Evolutionary conservation across 2,797 vertebrate species (phyloP).

Genomic region (Crenichthys baileyi): DNA sequence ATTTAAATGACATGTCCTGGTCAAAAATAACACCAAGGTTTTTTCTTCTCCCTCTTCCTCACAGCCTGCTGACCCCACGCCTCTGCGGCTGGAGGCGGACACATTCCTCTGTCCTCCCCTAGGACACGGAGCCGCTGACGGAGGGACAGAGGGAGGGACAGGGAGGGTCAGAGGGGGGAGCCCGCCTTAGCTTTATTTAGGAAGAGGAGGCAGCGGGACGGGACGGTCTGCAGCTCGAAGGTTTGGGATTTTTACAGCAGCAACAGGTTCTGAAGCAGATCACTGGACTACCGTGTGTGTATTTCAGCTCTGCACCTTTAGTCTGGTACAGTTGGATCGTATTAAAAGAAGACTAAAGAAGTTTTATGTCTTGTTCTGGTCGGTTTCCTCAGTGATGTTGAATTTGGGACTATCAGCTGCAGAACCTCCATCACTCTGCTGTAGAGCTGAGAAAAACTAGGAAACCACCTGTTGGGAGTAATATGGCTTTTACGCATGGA

Average conservation of each 20-base stretch:
- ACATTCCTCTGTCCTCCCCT: conserved; percentile 70
- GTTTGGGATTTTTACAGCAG: background rate
- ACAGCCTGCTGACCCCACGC: conserved; percentile 55
- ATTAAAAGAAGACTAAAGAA: no score
- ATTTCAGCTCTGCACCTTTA: background rate
- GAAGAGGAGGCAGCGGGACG: conserved; percentile 20
- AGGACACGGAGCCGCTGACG: conserved; percentile 49
- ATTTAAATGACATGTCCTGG: no score
- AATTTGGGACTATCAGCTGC: conserved; percentile 55
- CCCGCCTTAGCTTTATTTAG: conserved; percentile 41
- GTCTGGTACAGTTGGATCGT: background rate
- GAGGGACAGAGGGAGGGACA: conserved; percentile 6
- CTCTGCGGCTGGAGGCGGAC: conserved; percentile 62
- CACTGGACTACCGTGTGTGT: background rate
- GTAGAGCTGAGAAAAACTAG: conserved; percentile 42
- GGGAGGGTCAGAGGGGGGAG: background rate
- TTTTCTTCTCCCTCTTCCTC: conserved; percentile 10
- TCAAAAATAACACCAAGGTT: no score
- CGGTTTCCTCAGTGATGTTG: conserved; percentile 39
- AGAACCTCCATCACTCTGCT: conserved; percentile 31
- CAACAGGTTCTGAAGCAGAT: background rate
- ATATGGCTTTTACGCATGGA: conserved; percentile 46
- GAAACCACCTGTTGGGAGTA: conserved; percentile 68
- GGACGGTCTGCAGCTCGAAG: conserved; percentile 43
- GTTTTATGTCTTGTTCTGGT: background rate